phyloP scores from a whole-genome alignment of 1,140 invertebrate species.

The Mizuhopecten yessoensis region DNA sequence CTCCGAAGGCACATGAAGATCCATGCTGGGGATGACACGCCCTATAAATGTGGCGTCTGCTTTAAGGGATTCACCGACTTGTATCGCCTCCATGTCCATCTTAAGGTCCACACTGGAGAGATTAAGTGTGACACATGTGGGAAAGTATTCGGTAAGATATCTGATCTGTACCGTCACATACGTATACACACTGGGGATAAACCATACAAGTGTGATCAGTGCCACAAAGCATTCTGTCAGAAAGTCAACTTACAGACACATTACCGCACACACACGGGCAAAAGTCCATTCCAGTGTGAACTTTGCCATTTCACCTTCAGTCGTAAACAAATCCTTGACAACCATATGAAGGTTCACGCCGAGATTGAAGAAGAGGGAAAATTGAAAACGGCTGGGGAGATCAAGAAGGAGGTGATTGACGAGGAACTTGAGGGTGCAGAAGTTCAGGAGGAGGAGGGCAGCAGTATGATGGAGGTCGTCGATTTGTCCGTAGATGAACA shows the following conservation, averaged over 20 bases:
- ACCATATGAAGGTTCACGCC: conserved; percentile 96
- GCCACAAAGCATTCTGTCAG: conserved; percentile 62
- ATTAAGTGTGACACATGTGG: conserved; percentile 60
- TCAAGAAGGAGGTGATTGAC: conserved; percentile 50
- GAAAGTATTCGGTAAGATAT: conserved; percentile 62
- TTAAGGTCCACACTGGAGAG: conserved; percentile 61
- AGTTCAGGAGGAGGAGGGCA: conserved; percentile 42
- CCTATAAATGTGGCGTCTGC: conserved; percentile 63
- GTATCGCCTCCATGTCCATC: conserved; percentile 58
- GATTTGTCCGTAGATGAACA: conserved; percentile 42
- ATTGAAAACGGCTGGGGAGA: conserved; percentile 40
- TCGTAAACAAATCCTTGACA: conserved; percentile 95
- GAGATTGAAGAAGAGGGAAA: conserved; percentile 48
- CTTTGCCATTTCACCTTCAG: conserved; percentile 96
- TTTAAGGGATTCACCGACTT: conserved; percentile 62
- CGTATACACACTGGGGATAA: conserved; percentile 93
- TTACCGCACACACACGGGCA: conserved; percentile 92
- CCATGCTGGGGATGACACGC: conserved; percentile 60
- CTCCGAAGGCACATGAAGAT: conserved; percentile 64
- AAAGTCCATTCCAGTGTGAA: conserved; percentile 97
- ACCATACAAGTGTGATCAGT: conserved; percentile 80
- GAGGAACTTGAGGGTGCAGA: conserved; percentile 40
- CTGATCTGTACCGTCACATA: conserved; percentile 62
- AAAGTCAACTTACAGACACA: conserved; percentile 63
- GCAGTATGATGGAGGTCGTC: conserved; percentile 43